Conservation (phyloP, 2,797 vertebrate genomes). For the Hydrophis major region DNA sequence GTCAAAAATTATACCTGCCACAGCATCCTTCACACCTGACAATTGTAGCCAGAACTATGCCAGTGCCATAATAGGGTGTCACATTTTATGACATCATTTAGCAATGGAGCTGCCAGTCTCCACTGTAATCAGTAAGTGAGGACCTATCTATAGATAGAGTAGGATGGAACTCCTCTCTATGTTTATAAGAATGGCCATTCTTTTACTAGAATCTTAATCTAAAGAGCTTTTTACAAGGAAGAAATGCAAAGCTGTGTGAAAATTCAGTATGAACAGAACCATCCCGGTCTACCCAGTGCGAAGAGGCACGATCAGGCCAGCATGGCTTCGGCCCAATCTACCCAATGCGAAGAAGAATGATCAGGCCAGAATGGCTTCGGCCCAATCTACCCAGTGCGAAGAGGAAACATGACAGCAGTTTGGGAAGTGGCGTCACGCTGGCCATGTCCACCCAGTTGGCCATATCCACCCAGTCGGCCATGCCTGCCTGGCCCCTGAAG, state of each 20-base stretch:
- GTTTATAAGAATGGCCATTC: slow-evolving; percentile 27
- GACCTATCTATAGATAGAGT: slow-evolving; percentile 28
- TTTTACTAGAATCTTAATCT: neutral
- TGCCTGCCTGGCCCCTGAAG: too few relatives aligned
- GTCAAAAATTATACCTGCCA: neutral
- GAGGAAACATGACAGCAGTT: too few relatives aligned
- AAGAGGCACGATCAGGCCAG: too few relatives aligned
- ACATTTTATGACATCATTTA: neutral
- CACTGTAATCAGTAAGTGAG: neutral
- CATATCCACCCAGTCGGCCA: too few relatives aligned
- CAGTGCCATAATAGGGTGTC: neutral
- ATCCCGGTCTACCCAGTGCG: too few relatives aligned
- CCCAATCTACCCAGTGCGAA: too few relatives aligned
- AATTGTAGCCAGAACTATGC: neutral
- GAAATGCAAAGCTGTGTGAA: slow-evolving; percentile 55
- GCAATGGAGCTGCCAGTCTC: neutral
- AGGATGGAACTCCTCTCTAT: slow-evolving; percentile 20
- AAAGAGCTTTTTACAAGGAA: slow-evolving; percentile 47
- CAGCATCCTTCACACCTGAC: neutral
- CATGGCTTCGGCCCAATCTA: too few relatives aligned
- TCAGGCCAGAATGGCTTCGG: too few relatives aligned
- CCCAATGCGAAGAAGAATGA: too few relatives aligned
- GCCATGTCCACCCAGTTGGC: too few relatives aligned
- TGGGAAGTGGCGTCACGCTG: too few relatives aligned
- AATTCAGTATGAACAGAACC: slow-evolving; percentile 64